These are phyloP conservation scores for Pogonocherus hispidulus DNA, from an alignment of 2,888 invertebrate species.

Conservation along the genomic window DNA sequence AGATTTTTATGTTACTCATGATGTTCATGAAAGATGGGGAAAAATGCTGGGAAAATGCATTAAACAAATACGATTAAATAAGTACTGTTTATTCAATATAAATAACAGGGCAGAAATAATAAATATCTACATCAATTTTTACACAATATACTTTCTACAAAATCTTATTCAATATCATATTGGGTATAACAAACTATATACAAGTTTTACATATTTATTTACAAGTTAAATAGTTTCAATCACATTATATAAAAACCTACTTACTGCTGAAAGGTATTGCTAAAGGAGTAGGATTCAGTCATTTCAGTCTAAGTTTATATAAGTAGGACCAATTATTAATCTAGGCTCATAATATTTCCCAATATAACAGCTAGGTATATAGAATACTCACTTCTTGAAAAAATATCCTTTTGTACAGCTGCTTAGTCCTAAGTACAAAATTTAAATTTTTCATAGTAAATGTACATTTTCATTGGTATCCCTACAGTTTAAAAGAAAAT, in stretches of 20 bases:
- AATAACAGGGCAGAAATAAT: constrained; percentile 61
- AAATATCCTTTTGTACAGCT: neutral
- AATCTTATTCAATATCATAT: constrained; percentile 52
- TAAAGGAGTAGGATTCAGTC: constrained; percentile 63
- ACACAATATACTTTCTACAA: constrained; percentile 57
- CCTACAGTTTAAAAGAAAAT: too few species aligned
- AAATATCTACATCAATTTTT: constrained; percentile 61
- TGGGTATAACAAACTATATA: constrained; percentile 57
- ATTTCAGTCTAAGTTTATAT: constrained; percentile 44
- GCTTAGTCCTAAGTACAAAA: too few species aligned
- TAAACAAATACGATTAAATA: constrained; percentile 39
- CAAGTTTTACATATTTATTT: constrained; percentile 50
- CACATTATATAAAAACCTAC: constrained; percentile 50
- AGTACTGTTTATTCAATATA: constrained; percentile 60
- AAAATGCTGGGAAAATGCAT: constrained; percentile 4
- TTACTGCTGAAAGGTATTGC: constrained; percentile 58
- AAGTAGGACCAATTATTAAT: constrained; percentile 39
- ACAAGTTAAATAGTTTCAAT: constrained; percentile 45
- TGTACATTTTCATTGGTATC: too few species aligned
- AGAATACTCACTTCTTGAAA: neutral
- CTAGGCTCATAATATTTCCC: constrained; percentile 11
- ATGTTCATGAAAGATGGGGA: too few species aligned
- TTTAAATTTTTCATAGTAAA: neutral
- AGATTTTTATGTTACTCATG: too few species aligned
- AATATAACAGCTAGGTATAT: neutral